Base-by-base conservation (phyloP, 2,113 vertebrate genomes). In the Phaethornis superciliosus region DNA sequence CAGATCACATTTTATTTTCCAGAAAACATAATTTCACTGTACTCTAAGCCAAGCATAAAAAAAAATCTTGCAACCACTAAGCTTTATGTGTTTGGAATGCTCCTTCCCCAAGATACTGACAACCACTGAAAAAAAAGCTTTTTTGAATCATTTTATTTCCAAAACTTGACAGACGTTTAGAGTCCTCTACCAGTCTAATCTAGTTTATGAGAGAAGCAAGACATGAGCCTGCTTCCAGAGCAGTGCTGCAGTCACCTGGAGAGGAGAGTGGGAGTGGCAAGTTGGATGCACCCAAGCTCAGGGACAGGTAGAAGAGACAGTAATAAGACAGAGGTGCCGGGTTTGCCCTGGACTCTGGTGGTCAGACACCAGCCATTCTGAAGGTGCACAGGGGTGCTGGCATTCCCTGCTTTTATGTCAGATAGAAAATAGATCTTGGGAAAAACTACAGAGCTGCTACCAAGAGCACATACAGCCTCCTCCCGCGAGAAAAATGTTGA, bases 61-160 rank as follows among this genome's bases (percentile, higher is more conserved):
- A 80, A 87, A 56, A 80, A 8, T 59, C 60, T 87, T 87, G 86
- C 62, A 68, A 84, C 69, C 10, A 71, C 0, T 2, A 40, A 75
- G 65, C 49, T 95, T 71, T 32, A 79, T 15, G 3, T 12, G 8
- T 68, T 83, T 26, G 2, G 37, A 71, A 62, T 33, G 40, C 32
- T 90, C 94, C 81, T 86, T 27, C 63, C 55, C 64, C 85, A 81
- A 56, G 91, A 86, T 27, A 96, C 21, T 49, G 69, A 94, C 47
- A 86, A 85, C 22, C 58, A 95, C 44, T 1, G 28, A 40, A 62
- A 82, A 94, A 91, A 90, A 64, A 7, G 55, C 28, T 93, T 96
- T n/a, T 94, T 84, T 21, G 6, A 79, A 85, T 62, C 9, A 27
- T 75, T 92, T 93, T 94, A 96, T 93, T 94, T 94, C 52, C 64